Conservation (phyloP, 2,888 invertebrate genomes). For the Acanthosepion pharaonis region DNA sequence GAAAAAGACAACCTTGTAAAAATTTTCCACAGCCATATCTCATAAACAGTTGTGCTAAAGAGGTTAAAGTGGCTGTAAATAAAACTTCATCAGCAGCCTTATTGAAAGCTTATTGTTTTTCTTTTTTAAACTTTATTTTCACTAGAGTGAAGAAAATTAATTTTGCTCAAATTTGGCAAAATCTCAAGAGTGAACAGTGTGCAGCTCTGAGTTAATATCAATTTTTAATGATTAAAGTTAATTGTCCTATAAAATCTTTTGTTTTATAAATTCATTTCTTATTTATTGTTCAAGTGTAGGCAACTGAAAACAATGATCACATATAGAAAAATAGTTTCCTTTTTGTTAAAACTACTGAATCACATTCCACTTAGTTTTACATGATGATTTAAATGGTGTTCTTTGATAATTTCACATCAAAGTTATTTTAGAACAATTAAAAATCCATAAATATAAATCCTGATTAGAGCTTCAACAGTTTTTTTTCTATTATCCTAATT, state of each 20-base stretch:
- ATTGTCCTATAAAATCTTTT: not conserved
- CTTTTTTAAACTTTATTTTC: too few relatives aligned
- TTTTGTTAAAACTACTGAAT: not conserved
- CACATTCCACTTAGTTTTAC: not conserved
- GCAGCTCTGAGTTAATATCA: not conserved
- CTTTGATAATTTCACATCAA: not conserved
- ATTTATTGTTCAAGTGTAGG: not conserved
- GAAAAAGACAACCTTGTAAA: too few relatives aligned
- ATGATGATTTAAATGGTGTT: not conserved
- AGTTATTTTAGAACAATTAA: too few relatives aligned
- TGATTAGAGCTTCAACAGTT: too few relatives aligned
- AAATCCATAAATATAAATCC: too few relatives aligned
- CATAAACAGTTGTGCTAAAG: too few relatives aligned
- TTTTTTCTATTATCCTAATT: too few relatives aligned
- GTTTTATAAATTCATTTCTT: not conserved
- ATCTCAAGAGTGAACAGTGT: not conserved
- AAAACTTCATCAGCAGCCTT: too few relatives aligned
- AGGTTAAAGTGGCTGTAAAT: too few relatives aligned
- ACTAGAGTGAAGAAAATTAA: too few relatives aligned
- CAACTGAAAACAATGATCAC: not conserved
- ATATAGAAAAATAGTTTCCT: not conserved
- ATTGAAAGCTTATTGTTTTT: too few relatives aligned
- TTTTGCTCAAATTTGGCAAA: not conserved
- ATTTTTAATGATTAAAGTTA: not conserved
- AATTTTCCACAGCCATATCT: too few relatives aligned